A percentile compares a stretch with the other conserved stretches of the same genome.
phyloP scores from a whole-genome alignment of 92 coral and sea anemone species.

The Epizoanthus scotinus region DNA sequence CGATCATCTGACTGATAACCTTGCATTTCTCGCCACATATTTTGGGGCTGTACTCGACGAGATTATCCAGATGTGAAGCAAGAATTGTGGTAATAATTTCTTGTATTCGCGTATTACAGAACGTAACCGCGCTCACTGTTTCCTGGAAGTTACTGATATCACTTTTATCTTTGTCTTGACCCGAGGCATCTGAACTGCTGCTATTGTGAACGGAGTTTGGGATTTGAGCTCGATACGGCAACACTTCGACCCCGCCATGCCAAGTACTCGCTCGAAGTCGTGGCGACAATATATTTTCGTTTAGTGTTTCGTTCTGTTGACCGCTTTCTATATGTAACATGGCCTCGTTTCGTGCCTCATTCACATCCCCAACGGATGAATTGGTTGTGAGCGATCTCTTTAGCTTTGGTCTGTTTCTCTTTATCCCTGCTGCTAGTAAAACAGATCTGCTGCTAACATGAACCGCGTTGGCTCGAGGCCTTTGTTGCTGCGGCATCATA shows the following conservation, averaged over 20 bases:
- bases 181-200: background rate
- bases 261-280: conserved; percentile 34
- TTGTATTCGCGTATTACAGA: conserved; percentile 32
- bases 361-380: background rate
- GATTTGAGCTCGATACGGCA: conserved; percentile 4
- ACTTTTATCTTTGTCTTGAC: background rate
- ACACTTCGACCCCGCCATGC: background rate
- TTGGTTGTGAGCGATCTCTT: conserved; percentile 28
- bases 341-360: background rate
- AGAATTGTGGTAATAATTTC: conserved; percentile 53
- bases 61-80: conserved; percentile 47
- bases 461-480: conserved; percentile 5
- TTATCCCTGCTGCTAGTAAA: background rate
- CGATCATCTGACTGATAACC: conserved; percentile 68
- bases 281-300: conserved; percentile 18
- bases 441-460: conserved; percentile 3
- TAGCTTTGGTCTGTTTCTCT: conserved; percentile 7
- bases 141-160: conserved; percentile 1
- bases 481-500: conserved; percentile 6
- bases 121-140: background rate
- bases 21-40: conserved; percentile 73
- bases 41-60: conserved; percentile 63
- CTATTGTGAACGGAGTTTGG: background rate
- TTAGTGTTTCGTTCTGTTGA: conserved; percentile 14
- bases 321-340: background rate